Evolutionary conservation across 2,888 invertebrate species (phyloP).

Genomic region (Spilosoma lubricipeda): DNA sequence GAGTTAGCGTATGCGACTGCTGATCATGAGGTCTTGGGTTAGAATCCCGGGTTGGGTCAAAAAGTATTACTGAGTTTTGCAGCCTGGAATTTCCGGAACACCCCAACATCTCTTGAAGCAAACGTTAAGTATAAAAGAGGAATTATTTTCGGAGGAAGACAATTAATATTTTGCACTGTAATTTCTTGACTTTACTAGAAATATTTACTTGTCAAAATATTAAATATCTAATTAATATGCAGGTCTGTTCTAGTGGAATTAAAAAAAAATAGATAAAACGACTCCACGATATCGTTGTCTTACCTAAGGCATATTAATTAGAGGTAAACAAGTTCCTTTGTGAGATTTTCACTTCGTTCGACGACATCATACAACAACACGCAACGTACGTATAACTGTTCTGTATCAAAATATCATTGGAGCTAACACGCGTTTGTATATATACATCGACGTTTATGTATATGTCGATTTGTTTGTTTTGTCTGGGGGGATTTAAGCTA

Average conservation of each 20-base stretch:
- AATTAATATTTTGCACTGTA: too few species aligned
- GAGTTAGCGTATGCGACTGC: too few species aligned
- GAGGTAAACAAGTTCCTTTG: constrained; percentile 83
- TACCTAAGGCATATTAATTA: constrained; percentile 80
- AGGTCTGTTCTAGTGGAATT: not conserved
- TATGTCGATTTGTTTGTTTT: constrained; percentile 15
- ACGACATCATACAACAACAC: constrained; percentile 60
- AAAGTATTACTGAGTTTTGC: too few species aligned
- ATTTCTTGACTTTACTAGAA: too few species aligned
- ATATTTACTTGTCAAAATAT: too few species aligned
- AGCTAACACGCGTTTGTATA: constrained; percentile 16
- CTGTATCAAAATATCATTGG: constrained; percentile 42
- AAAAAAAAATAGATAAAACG: constrained; percentile 20
- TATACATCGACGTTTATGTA: constrained; percentile 10
- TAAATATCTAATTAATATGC: too few species aligned
- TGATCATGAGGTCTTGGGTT: too few species aligned
- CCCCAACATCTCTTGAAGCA: too few species aligned
- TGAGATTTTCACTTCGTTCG: constrained; percentile 73
- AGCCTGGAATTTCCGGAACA: too few species aligned
- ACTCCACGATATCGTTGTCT: constrained; percentile 53
- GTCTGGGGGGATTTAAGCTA: constrained; percentile 11
- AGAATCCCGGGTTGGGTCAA: too few species aligned
- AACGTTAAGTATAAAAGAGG: too few species aligned
- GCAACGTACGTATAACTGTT: constrained; percentile 36
- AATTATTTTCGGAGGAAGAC: too few species aligned